Evolutionary conservation across 2,797 vertebrate genomes (phyloP).

Genomic region (Delichon dasypus): DNA sequence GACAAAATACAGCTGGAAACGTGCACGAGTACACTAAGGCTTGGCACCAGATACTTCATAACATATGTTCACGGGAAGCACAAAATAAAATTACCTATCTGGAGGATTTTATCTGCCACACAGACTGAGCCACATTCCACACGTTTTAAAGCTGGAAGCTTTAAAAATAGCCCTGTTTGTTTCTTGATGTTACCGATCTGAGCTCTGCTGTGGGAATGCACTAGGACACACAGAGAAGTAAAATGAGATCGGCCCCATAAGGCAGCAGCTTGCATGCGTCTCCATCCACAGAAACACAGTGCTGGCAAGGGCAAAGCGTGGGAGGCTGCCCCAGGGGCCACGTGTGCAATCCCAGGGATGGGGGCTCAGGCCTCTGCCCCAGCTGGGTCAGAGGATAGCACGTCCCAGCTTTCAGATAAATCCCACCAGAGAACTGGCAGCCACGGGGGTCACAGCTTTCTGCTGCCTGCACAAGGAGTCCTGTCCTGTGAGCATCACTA

Average conservation of each 20-base stretch:
- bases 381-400: not conserved
- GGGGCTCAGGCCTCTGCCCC: not conserved
- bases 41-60: not conserved
- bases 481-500: not conserved
- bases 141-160: not conserved
- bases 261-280: not conserved
- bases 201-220: not conserved
- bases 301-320: rapidly evolving
- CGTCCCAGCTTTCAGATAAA: not conserved
- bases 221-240: not conserved
- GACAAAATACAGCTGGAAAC: not conserved
- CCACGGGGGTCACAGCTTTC: not conserved
- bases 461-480: not conserved
- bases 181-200: not conserved
- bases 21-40: not conserved
- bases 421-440: not conserved
- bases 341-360: rapidly evolving
- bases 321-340: not conserved
- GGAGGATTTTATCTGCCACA: not conserved
- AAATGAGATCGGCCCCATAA: not conserved
- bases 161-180: not conserved
- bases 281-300: not conserved
- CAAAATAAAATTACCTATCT: not conserved
- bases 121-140: not conserved
- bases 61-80: not conserved